Percentiles rank a stretch among this genome's conserved stretches.
Conservation (phyloP, 2,797 vertebrate genomes). For the Rhinichthys osculus region DNA sequence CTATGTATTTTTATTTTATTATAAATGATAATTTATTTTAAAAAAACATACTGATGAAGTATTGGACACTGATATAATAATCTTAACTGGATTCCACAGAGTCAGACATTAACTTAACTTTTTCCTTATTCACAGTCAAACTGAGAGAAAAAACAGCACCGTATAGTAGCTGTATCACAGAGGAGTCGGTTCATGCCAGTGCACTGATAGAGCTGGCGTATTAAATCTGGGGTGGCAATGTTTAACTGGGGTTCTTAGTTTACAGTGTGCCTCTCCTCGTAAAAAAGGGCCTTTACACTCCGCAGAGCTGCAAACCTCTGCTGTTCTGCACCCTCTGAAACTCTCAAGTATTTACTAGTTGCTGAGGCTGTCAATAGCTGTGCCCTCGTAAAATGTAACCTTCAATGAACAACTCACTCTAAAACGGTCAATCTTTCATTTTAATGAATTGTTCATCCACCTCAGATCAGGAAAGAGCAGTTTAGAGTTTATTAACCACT, state of each 20-base stretch:
- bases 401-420: constrained; percentile 31
- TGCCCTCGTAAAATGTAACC: constrained; percentile 16
- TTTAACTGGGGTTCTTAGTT: constrained; percentile 61
- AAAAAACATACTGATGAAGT: neutral
- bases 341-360: constrained; percentile 69
- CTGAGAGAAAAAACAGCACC: neutral
- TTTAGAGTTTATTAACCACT: constrained; percentile 13
- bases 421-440: constrained; percentile 23
- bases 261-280: constrained; percentile 73
- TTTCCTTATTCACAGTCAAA: constrained; percentile 21
- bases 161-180: constrained; percentile 17
- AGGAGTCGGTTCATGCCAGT: constrained; percentile 31
- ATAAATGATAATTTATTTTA: neutral
- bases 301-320: constrained; percentile 70
- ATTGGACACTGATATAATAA: neutral
- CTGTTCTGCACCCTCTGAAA: constrained; percentile 68
- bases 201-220: constrained; percentile 37
- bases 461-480: neutral
- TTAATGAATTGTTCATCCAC: constrained; percentile 20
- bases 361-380: constrained; percentile 69
- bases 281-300: constrained; percentile 76
- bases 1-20: neutral
- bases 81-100: neutral
- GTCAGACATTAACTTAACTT: neutral
- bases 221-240: constrained; percentile 41